Conservation (phyloP, 2,797 vertebrate species). For the Kryptolebias ocellatus region DNA sequence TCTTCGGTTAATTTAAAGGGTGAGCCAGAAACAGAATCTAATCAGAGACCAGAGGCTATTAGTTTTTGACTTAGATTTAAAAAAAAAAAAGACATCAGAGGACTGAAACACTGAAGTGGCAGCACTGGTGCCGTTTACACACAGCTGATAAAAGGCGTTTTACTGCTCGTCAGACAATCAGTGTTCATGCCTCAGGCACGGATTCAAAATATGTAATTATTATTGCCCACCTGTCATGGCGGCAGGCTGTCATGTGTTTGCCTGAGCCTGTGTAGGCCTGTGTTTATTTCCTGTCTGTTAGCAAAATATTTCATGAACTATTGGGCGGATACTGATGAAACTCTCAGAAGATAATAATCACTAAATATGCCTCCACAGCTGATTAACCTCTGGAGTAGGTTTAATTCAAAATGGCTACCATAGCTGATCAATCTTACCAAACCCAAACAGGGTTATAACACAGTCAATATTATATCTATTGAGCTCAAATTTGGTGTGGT, state of each 20-base stretch:
- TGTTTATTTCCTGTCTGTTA: neutral
- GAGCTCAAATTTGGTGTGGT: no score
- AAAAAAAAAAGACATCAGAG: conserved; percentile 13
- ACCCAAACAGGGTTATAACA: no score
- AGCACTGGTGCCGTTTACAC: conserved; percentile 30
- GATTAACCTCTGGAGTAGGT: no score
- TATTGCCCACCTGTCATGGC: neutral
- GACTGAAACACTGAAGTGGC: conserved; percentile 24
- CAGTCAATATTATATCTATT: no score
- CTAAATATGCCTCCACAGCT: no score
- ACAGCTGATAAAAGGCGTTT: conserved; percentile 7
- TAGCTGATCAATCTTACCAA: no score
- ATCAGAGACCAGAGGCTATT: conserved; percentile 67
- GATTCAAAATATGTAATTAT: conserved; percentile 36
- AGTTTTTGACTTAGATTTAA: conserved; percentile 49
- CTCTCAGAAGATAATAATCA: no score
- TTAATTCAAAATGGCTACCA: no score
- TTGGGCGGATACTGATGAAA: no score
- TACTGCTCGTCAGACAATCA: conserved; percentile 11
- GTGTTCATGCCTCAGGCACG: conserved; percentile 16
- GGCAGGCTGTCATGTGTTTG: no score
- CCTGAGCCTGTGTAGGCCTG: neutral
- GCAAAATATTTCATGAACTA: no score
- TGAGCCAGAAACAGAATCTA: conserved; percentile 50
- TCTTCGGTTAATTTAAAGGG: conserved; percentile 50